Evolutionary conservation across 1,140 invertebrate genomes (phyloP), one percentile per base, ranked within the genome.

Genomic region (Hyphantria cunea): DNA sequence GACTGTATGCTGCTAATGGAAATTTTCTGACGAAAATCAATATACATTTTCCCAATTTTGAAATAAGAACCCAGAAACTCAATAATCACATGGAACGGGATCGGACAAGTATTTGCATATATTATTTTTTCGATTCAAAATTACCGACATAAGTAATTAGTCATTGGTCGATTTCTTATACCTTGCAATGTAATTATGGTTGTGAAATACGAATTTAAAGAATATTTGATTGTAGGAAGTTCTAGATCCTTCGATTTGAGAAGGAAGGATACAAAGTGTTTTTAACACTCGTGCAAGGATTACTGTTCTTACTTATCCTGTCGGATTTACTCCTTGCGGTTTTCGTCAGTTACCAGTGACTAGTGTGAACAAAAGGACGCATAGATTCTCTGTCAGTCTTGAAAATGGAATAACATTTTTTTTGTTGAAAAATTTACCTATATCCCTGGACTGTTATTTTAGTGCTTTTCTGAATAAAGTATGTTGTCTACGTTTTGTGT

Each of bases 381-480:
- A 42, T n/a, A 13, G 6, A 13, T 52, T 7, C 11, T 54, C 39
- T 54, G 54, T 33, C n/a, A 12, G 9, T 44, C 11, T 44, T 13
- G 41, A 34, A 15, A 56, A 33, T 15, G 54, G 41, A 56, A 56
- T 56, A 37, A 56, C 31, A 37, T 47, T 56, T 56, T 48, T 56
- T n/a, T 44, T 3, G 1, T 25, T 25, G 17, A 25, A 25, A 25
- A 25, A 25, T n/a, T n/a, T n/a, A n/a, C n/a, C n/a, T n/a, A n/a
- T n/a, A n/a, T n/a, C n/a, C n/a, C n/a, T n/a, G n/a, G n/a, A n/a
- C n/a, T n/a, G n/a, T n/a, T n/a, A n/a, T n/a, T n/a, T n/a, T n/a
- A n/a, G n/a, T n/a, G n/a, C n/a, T n/a, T n/a, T n/a, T n/a, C n/a
- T n/a, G n/a, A n/a, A n/a, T n/a, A n/a, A n/a, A n/a, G n/a, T n/a